phyloP scores from a whole-genome alignment of 2,113 vertebrate species.

The Siniperca knerii region DNA sequence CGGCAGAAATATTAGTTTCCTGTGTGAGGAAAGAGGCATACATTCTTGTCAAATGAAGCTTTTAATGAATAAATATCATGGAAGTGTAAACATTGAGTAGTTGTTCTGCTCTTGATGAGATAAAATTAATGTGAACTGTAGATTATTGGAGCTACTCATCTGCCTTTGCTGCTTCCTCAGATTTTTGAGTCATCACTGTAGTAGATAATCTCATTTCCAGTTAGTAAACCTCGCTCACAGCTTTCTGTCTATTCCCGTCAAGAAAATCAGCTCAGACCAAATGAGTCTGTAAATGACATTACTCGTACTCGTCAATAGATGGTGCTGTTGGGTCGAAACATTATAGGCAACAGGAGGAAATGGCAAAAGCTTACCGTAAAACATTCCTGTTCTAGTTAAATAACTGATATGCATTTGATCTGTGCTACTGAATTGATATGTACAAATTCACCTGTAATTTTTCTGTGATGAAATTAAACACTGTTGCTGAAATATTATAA shows the following conservation, averaged over 20 bases:
- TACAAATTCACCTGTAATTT: not conserved
- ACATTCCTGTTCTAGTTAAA: not conserved
- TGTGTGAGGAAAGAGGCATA: not conserved
- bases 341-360: not conserved
- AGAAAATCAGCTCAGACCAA: not conserved
- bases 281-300: not conserved
- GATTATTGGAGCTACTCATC: not conserved
- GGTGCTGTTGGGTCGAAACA: not conserved
- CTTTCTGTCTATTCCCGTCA: not conserved
- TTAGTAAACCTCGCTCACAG: not conserved
- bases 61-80: not conserved
- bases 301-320: conserved; percentile 26
- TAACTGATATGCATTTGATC: not conserved
- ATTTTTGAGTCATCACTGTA: not conserved
- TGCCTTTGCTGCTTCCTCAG: not conserved
- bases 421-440: not conserved
- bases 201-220: not conserved
- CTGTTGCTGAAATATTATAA: not conserved
- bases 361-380: not conserved
- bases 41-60: not conserved
- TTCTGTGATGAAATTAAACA: not conserved
- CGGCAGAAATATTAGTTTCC: not conserved
- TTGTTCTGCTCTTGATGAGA: not conserved
- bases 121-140: not conserved
- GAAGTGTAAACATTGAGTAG: not conserved